A percentile compares a stretch with the other conserved stretches of the same genome.
These are phyloP conservation scores for Patella ulyssiponensis DNA, from an alignment of 2,888 invertebrate genomes.

Conservation along the genomic window DNA sequence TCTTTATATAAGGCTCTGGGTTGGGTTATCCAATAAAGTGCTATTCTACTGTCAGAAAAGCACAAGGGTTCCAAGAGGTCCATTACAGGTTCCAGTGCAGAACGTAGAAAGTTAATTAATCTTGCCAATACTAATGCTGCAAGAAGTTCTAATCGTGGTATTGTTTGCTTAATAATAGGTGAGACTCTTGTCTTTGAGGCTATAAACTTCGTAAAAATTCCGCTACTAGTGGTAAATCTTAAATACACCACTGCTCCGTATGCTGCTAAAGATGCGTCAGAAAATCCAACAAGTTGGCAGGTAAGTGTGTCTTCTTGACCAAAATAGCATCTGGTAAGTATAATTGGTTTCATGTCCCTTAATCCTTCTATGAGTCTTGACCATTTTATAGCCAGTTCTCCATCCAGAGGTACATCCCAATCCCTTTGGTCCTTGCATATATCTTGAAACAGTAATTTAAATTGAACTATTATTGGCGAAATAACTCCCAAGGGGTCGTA, in stretches of 20 bases:
- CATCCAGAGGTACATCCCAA: not conserved
- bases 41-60: not conserved
- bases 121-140: not conserved
- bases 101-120: not conserved
- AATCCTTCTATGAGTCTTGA: not conserved
- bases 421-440: not conserved
- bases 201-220: not conserved
- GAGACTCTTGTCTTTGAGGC: conserved; percentile 2
- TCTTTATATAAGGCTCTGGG: too few relatives aligned
- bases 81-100: not conserved
- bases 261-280: not conserved
- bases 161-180: not conserved
- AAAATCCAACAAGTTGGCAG: conserved; percentile 7
- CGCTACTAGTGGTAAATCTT: not conserved
- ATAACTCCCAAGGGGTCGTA: not conserved
- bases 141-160: not conserved
- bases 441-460: not conserved
- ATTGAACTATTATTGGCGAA: not conserved
- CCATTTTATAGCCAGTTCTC: not conserved
- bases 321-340: not conserved
- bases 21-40: not conserved
- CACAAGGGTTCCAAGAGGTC: not conserved
- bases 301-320: not conserved
- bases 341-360: not conserved
- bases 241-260: not conserved